Evolutionary conservation across 2,888 invertebrate genomes (phyloP).

Genomic region (Pharmacophagus antenor): DNA sequence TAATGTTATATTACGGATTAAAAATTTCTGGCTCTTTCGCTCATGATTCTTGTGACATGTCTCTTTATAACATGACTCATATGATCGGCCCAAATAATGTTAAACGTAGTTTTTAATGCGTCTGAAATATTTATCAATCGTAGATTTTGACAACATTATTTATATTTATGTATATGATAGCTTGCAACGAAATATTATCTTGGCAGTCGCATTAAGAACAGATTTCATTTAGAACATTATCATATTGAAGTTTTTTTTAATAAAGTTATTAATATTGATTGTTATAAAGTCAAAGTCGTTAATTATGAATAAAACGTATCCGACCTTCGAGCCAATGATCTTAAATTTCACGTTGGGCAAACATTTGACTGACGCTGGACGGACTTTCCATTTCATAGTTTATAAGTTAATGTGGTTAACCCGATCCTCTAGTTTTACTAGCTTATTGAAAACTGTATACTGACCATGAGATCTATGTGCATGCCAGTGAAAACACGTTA

Average conservation of each 20-base stretch:
- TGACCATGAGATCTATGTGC: slow-evolving; percentile 35
- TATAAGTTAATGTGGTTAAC: slow-evolving; percentile 68
- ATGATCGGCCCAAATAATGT: too few species aligned
- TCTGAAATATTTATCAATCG: too few species aligned
- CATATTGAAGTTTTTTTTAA: neutral
- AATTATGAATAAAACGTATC: slow-evolving; percentile 23
- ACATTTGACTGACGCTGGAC: slow-evolving; percentile 53
- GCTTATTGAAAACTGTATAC: slow-evolving; percentile 31
- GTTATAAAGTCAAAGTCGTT: neutral
- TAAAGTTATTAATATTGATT: neutral
- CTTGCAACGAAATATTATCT: too few species aligned
- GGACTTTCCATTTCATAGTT: slow-evolving; percentile 73
- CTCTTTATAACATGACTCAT: too few species aligned
- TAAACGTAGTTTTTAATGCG: too few species aligned
- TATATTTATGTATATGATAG: too few species aligned
- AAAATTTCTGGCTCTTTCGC: too few species aligned
- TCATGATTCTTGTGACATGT: too few species aligned
- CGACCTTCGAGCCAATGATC: slow-evolving; percentile 32
- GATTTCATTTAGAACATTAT: neutral
- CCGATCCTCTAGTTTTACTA: slow-evolving; percentile 48
- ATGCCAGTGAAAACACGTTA: slow-evolving; percentile 35
- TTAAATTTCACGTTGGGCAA: slow-evolving; percentile 58
- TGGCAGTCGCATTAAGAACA: too few species aligned
- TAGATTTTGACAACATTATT: too few species aligned
- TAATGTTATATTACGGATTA: too few species aligned